Percentiles rank a stretch among this genome's conserved stretches.
Conservation (phyloP, 1,140 invertebrate genomes). For the Globodera ellingtonae region DNA sequence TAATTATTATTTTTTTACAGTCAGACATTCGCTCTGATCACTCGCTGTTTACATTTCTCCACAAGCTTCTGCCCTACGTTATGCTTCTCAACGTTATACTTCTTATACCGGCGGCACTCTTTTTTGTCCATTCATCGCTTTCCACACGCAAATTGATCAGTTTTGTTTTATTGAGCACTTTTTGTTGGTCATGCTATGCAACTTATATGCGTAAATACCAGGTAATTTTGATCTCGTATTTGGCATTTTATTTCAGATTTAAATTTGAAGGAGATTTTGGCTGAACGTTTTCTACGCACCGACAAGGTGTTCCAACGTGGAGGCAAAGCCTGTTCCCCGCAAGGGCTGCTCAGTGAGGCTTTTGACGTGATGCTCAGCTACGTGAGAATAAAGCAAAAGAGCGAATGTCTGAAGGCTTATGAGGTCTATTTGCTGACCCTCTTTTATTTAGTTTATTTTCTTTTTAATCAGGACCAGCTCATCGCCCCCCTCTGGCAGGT, state of each 20-base stretch:
- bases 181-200: slow-evolving; percentile 45
- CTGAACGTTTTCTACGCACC: slow-evolving; percentile 40
- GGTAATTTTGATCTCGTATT: slow-evolving; percentile 33
- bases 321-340: slow-evolving; percentile 33
- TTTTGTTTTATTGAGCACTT: slow-evolving; percentile 35
- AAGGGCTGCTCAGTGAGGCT: slow-evolving; percentile 43
- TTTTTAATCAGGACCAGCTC: slow-evolving; percentile 36
- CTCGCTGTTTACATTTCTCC: slow-evolving; percentile 34
- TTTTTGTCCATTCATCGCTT: slow-evolving; percentile 37
- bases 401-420: slow-evolving; percentile 45
- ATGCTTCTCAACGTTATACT: slow-evolving; percentile 40
- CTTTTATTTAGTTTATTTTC: slow-evolving; percentile 13
- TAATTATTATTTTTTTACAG: slow-evolving; percentile 13
- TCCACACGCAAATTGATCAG: slow-evolving; percentile 31
- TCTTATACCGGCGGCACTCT: slow-evolving; percentile 32
- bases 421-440: slow-evolving; percentile 32
- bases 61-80: slow-evolving; percentile 34
- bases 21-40: slow-evolving; percentile 29
- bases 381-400: slow-evolving; percentile 51
- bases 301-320: slow-evolving; percentile 6
- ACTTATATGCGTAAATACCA: slow-evolving; percentile 52
- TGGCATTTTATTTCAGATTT: not conserved
- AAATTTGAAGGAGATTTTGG: slow-evolving; percentile 46
- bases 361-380: slow-evolving; percentile 50
- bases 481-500: slow-evolving; percentile 49